These are phyloP conservation scores for Eupithecia subumbrata DNA, from an alignment of 2,888 invertebrate species.

Conservation along the genomic window DNA sequence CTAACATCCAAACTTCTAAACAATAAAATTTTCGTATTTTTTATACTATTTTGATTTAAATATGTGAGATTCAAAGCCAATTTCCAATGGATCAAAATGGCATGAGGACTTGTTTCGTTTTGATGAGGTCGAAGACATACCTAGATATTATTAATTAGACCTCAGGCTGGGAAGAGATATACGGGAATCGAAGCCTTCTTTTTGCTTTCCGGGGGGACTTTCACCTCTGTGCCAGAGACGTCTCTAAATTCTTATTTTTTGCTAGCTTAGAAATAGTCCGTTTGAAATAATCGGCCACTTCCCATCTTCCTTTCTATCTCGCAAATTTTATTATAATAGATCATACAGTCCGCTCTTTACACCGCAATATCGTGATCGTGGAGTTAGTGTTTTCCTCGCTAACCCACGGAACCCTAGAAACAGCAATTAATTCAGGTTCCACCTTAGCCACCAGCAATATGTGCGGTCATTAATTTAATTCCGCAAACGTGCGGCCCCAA, in stretches of 20 bases:
- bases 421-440: conserved; percentile 44
- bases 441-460: conserved; percentile 67
- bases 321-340: neutral
- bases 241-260: neutral
- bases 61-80: too few species aligned
- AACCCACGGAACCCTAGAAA: conserved; percentile 26
- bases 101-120: too few species aligned
- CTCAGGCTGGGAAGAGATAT: neutral
- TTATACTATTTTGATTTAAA: too few species aligned
- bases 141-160: neutral
- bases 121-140: neutral
- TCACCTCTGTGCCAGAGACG: neutral
- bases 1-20: too few species aligned
- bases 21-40: too few species aligned
- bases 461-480: conserved; percentile 83
- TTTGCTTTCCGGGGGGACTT: neutral
- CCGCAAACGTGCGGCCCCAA: conserved; percentile 78
- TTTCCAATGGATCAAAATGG: too few species aligned
- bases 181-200: neutral
- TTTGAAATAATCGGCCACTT: neutral
- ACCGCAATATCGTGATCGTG: neutral
- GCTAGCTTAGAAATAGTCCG: neutral
- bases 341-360: neutral
- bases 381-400: neutral
- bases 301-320: too few species aligned